These are phyloP conservation scores for Pelobates cultripes DNA, from an alignment of 2,797 vertebrate species.

Conservation along the genomic window DNA sequence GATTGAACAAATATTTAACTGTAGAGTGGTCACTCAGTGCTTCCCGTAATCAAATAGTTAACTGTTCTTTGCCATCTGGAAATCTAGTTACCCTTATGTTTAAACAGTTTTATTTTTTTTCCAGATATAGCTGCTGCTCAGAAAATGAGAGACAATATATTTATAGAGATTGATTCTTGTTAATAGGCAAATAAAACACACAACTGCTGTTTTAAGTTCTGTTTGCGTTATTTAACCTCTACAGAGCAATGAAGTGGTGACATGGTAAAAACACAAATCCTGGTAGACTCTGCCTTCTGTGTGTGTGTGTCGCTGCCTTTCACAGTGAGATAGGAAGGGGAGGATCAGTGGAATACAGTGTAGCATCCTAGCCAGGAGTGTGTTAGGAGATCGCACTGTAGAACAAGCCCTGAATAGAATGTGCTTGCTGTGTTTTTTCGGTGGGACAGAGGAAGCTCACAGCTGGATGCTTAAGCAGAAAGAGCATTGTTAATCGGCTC, in stretches of 20 bases:
- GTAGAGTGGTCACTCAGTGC: not conserved
- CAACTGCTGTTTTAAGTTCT: constrained; percentile 1
- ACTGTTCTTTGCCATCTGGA: not conserved
- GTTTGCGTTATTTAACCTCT: constrained; percentile 29
- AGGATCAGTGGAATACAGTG: constrained; percentile 48
- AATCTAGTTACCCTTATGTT: not conserved
- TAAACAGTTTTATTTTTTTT: not conserved
- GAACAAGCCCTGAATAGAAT: constrained; percentile 46
- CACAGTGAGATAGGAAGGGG: constrained; percentile 53
- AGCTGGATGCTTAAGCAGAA: constrained; percentile 47
- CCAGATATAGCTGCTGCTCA: too few relatives aligned
- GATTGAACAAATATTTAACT: too few relatives aligned
- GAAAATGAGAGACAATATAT: too few relatives aligned
- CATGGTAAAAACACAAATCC: constrained; percentile 24
- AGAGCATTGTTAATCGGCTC: constrained; percentile 44
- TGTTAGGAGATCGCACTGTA: constrained; percentile 46
- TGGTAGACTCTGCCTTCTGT: constrained; percentile 12
- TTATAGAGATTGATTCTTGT: not conserved
- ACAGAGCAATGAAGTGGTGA: constrained; percentile 21
- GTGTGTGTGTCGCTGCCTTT: constrained; percentile 25
- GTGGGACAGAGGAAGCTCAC: constrained; percentile 44
- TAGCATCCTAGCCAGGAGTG: constrained; percentile 53
- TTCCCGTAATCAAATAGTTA: not conserved
- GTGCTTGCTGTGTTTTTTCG: constrained; percentile 22
- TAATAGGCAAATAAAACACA: not conserved